These are phyloP conservation scores for Cantharis nigra DNA, from an alignment of 2,888 invertebrate genomes.

Conservation along the genomic window DNA sequence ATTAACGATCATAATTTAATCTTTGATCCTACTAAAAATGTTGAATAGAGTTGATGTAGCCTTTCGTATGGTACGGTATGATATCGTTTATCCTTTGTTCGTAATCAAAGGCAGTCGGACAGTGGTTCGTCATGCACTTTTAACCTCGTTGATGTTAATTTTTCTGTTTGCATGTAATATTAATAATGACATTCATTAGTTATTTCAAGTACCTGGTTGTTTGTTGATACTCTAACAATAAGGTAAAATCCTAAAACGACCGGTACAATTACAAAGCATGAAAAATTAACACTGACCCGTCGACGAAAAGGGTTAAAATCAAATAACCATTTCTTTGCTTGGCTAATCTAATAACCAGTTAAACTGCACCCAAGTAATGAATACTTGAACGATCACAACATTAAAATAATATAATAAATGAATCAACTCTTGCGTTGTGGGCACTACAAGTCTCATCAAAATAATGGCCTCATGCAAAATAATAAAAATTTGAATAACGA, in stretches of 20 bases:
- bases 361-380: constrained; percentile 44
- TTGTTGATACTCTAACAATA: constrained; percentile 38
- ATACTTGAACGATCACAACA: constrained; percentile 45
- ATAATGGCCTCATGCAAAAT: constrained; percentile 27
- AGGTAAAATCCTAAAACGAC: constrained; percentile 40
- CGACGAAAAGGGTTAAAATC: constrained; percentile 47
- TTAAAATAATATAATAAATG: constrained; percentile 51
- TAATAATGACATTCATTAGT: constrained; percentile 49
- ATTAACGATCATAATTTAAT: neutral
- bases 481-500: constrained; percentile 39
- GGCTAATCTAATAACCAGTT: constrained; percentile 50
- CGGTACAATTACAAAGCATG: constrained; percentile 48
- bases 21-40: neutral
- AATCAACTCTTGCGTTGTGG: constrained; percentile 37
- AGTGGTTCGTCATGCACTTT: constrained; percentile 15
- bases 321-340: constrained; percentile 43
- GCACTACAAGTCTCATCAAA: constrained; percentile 14
- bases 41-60: neutral
- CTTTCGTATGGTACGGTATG: neutral
- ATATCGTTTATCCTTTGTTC: constrained; percentile 5
- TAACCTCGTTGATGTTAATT: constrained; percentile 12
- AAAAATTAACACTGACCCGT: constrained; percentile 50
- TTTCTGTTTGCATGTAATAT: constrained; percentile 23
- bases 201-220: constrained; percentile 43
- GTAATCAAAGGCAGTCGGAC: constrained; percentile 5